Evolutionary conservation across 92 coral and sea anemone species (phyloP), one percentile per base, ranked within the genome.

Genomic region (Diadumene lineata): DNA sequence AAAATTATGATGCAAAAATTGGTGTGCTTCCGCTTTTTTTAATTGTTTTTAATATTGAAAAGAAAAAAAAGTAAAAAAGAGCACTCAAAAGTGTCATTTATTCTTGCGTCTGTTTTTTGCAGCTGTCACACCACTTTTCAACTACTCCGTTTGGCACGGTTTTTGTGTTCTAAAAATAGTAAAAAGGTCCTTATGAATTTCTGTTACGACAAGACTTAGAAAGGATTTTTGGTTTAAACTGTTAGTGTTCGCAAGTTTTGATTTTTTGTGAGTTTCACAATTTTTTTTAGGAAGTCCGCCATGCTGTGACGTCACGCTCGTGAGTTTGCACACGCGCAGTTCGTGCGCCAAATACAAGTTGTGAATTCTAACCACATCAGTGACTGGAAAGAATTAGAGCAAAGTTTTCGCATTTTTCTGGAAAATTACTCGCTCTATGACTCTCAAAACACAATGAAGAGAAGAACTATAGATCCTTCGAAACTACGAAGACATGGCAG

Each of bases 401-500:
- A 21, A n/a, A 22, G 3, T 53, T 13, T 43, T 68, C 67, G 66
- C 68, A 21, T 29, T 57, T 51, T 67, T 78, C 72, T 65, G 23
- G 27, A 21, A 23, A 21, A 68, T 50, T 66, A 56, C 67, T 77
- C 72, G 70, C 81, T 88, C 77, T 57, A 84, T 84, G 89, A 84
- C 76, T 61, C 63, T 69, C 50, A 43, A 66, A 84, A 68, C 83
- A 79, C 78, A 43, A 92, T 96, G 91, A 96, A 96, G 62, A 85
- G 99, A 89, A 84, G 99, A 83, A 91, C 88, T 72, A 92, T 96
- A 50, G 99, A 96, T 80, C 97, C 99, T 81, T 96, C 99, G 56
- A 96, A 96, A 69, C 88, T 96, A 11, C 85, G 99, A 80, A 87
- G 99, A 74, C 99, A 97, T 60, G 68, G 89, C 62, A 96, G 92